phyloP scores from a whole-genome alignment of 2,888 invertebrate species.

The Drosophila anomalata region DNA sequence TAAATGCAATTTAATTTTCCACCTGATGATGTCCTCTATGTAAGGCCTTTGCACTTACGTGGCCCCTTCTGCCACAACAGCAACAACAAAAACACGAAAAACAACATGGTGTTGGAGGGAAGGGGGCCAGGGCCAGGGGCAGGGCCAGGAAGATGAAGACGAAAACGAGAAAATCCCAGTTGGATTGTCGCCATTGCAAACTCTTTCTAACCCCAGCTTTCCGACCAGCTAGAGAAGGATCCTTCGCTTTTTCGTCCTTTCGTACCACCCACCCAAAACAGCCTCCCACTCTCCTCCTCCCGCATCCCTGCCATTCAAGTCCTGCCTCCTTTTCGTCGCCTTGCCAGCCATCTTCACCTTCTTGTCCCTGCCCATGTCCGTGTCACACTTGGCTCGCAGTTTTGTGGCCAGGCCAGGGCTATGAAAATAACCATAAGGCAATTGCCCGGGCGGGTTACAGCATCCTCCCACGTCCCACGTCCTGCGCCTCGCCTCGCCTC shows the following conservation, averaged over 20 bases:
- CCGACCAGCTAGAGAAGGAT: constrained; percentile 15
- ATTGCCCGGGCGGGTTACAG: constrained; percentile 74
- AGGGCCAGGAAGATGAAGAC: constrained; percentile 8
- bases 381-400: constrained; percentile 73
- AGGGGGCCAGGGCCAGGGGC: too few species aligned
- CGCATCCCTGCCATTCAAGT: constrained; percentile 20
- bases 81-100: constrained; percentile 18
- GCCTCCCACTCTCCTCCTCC: constrained; percentile 1
- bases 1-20: constrained; percentile 53
- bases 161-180: constrained; percentile 39
- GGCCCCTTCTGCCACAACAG: constrained; percentile 15
- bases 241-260: constrained; percentile 31
- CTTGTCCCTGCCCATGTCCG: constrained; percentile 33
- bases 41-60: constrained; percentile 36
- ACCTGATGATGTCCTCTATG: constrained; percentile 48
- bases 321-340: constrained; percentile 5
- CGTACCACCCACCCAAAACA: constrained; percentile 14
- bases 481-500: neutral
- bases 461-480: constrained; percentile 16
- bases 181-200: constrained; percentile 37
- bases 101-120: constrained; percentile 4
- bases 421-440: constrained; percentile 81
- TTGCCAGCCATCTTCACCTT: neutral
- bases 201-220: constrained; percentile 26
- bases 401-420: constrained; percentile 77